Conservation (phyloP, 2,888 invertebrate genomes). For the Melanchra persicariae region DNA sequence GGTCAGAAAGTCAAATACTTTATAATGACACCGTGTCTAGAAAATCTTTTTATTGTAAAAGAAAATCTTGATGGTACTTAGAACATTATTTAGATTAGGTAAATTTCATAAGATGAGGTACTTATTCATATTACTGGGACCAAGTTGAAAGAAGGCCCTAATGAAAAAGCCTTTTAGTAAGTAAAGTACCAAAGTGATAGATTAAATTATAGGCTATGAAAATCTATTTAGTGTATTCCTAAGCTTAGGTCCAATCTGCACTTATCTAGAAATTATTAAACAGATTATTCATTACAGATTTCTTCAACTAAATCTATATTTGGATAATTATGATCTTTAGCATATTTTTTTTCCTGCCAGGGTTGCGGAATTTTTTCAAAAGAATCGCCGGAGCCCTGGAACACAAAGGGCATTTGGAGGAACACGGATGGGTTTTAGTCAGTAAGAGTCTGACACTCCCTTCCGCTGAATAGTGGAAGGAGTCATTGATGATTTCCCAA, state of each 20-base stretch:
- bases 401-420: no score
- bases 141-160: neutral
- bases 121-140: neutral
- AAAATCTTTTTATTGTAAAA: neutral
- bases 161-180: neutral
- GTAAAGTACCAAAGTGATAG: neutral
- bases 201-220: neutral
- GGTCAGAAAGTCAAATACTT: neutral
- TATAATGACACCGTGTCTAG: no score
- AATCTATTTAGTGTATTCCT: neutral
- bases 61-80: neutral
- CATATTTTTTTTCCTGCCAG: no score
- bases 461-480: no score
- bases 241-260: neutral
- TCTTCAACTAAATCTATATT: neutral
- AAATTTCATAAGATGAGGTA: neutral
- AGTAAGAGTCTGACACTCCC: no score
- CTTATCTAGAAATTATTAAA: neutral
- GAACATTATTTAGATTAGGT: neutral
- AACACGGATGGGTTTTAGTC: no score
- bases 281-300: no score
- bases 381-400: no score
- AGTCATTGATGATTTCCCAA: no score
- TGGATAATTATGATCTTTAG: no score
- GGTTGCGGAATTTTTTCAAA: no score